Evolutionary conservation across 1,140 invertebrate species (phyloP), one percentile per base, ranked within the genome.

Genomic region (Cydia amplana): DNA sequence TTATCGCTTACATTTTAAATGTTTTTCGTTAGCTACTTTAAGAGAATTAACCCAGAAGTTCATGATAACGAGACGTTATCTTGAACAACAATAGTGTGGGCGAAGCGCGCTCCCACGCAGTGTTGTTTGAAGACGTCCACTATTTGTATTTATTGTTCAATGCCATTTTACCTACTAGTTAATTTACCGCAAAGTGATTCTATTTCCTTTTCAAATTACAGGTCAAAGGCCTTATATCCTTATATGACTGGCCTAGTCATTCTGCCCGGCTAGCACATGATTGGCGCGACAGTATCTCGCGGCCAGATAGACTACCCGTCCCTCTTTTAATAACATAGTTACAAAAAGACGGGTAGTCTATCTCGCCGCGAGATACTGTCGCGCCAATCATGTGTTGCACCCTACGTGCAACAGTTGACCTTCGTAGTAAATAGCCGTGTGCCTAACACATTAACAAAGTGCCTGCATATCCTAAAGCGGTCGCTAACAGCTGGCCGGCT

Each of bases 121-220:
- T 20, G 0, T 70, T 4, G 25, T 36, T 43, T 70, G 65, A n/a
- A 70, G 28, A 70, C 65, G 18, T 70, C 65, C 65, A 70, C 65
- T 40, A 28, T 43, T 65, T 67, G 64, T 67, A n/a, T 43, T 70
- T 23, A 70, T 70, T 43, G 65, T 70, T 70, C 32, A 70, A 70
- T 70, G 65, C 36, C 65, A 70, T 43, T 70, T 70, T 70, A 40
- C 25, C 25, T 1, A 32, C 65, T 40, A 70, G 16, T 67, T 32
- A 16, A 67, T 0, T 18, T 9, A 43, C 16, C 36, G 28, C 65
- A 9, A 28, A 28, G 28, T 25, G 14, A n/a, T 70, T 20, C 28
- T 36, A 70, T 70, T 70, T 70, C 65, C 64, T 32, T 67, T 32
- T 67, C 23, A 67, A 32, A 43, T 40, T 40, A n/a, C 28, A 70